Percentiles rank a stretch among this genome's conserved stretches.
phyloP scores from a whole-genome alignment of 2,797 vertebrate species.

The Arnoldichthys spilopterus region DNA sequence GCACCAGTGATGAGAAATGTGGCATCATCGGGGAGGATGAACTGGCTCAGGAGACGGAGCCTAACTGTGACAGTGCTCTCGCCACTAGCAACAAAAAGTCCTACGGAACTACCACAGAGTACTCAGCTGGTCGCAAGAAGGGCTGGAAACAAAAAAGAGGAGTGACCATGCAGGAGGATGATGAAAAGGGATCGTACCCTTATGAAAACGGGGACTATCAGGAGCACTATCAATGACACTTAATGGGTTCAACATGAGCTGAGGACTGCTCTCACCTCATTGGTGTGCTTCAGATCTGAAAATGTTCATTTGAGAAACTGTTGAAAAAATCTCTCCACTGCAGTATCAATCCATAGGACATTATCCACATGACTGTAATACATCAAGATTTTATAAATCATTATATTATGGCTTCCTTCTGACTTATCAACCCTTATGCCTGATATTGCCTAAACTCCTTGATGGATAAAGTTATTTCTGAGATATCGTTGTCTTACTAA shows the following conservation, averaged over 20 bases:
- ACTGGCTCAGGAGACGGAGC: slow-evolving; percentile 91
- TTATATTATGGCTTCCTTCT: background rate
- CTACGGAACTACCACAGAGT: slow-evolving; percentile 88
- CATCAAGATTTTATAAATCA: slow-evolving; percentile 12
- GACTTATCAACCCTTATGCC: background rate
- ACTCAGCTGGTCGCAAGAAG: slow-evolving; percentile 73
- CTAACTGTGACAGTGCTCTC: slow-evolving; percentile 78
- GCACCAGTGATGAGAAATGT: slow-evolving; percentile 89
- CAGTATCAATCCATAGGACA: slow-evolving; percentile 24
- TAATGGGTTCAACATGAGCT: background rate
- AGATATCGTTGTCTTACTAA: background rate
- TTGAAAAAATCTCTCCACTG: slow-evolving; percentile 12
- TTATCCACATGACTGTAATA: slow-evolving; percentile 24
- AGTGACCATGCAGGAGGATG: slow-evolving; percentile 79
- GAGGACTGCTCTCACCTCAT: slow-evolving; percentile 50
- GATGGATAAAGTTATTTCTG: background rate
- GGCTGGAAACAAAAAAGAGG: slow-evolving; percentile 83
- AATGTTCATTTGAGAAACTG: slow-evolving; percentile 18
- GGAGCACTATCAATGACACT: slow-evolving; percentile 78
- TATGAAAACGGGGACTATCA: slow-evolving; percentile 85
- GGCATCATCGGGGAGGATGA: slow-evolving; percentile 94
- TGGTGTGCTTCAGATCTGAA: slow-evolving; percentile 9
- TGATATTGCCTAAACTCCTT: background rate
- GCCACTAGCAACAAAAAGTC: slow-evolving; percentile 77
- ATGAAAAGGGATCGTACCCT: slow-evolving; percentile 73